A percentile compares a stretch with the other conserved stretches of the same genome.
Conservation (phyloP, 2,797 vertebrate species). For the Pipistrellus pygmaeus region DNA sequence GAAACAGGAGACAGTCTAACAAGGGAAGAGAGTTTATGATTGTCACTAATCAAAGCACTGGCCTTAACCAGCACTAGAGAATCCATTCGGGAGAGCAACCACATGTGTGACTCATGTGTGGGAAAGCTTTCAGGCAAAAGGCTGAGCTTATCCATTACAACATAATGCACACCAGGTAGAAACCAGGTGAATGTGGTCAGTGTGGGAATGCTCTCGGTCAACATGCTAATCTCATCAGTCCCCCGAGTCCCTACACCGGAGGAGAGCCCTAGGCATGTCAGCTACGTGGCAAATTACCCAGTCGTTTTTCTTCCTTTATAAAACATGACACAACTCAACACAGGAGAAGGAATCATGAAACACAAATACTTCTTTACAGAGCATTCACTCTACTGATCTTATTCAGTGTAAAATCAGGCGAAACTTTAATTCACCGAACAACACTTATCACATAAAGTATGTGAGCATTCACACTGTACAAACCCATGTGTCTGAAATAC, state of each 20-base stretch:
- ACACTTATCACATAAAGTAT: rapidly evolving
- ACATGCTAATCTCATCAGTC: not conserved
- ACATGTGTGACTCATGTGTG: not conserved
- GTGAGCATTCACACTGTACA: not conserved
- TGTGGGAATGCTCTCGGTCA: not conserved
- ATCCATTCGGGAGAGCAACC: not conserved
- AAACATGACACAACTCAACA: not conserved
- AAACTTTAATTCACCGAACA: not conserved
- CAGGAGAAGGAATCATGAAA: not conserved
- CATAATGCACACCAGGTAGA: not conserved
- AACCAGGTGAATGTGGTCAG: not conserved
- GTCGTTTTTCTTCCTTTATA: not conserved
- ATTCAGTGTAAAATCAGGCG: not conserved
- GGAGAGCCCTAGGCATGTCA: not conserved
- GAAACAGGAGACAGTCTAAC: not conserved
- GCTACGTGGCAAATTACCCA: not conserved
- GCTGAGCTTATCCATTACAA: not conserved
- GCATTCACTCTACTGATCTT: not conserved
- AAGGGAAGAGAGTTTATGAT: not conserved
- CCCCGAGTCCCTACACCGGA: not conserved
- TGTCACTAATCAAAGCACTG: not conserved
- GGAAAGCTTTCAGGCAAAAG: not conserved
- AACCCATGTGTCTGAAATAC: not conserved
- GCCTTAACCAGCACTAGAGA: not conserved
- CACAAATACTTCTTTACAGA: not conserved